A percentile compares a stretch with the other conserved stretches of the same genome.
phyloP scores from a whole-genome alignment of 2,888 invertebrate genomes.

The Aphodius granarius region DNA sequence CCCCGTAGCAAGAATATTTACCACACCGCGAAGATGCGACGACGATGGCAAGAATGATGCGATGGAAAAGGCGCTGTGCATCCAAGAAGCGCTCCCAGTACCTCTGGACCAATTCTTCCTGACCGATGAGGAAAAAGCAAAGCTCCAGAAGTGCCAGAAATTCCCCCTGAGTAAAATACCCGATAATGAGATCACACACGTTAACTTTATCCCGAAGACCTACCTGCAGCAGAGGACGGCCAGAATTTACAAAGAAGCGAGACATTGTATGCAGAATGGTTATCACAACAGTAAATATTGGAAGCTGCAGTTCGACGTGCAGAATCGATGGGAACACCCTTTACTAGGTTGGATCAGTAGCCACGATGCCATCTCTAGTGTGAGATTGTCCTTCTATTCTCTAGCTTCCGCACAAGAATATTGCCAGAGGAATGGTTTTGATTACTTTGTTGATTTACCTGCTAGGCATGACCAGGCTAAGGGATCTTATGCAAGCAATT shows the following conservation, averaged over 20 bases:
- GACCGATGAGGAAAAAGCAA: constrained; percentile 14
- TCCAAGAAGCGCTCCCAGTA: constrained; percentile 7
- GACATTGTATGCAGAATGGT: constrained; percentile 42
- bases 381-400: constrained; percentile 72
- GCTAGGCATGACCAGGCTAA: constrained; percentile 60
- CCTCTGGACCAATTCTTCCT: constrained; percentile 12
- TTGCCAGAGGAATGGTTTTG: constrained; percentile 90
- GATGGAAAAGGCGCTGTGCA: not conserved
- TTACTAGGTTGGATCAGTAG: constrained; percentile 95
- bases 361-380: constrained; percentile 89
- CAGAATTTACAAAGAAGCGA: constrained; percentile 39
- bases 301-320: constrained; percentile 38
- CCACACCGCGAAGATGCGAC: not conserved
- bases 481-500: constrained; percentile 84
- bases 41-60: not conserved
- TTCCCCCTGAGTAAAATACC: not conserved
- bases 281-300: constrained; percentile 34
- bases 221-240: constrained; percentile 31
- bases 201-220: constrained; percentile 23
- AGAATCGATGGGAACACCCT: constrained; percentile 64
- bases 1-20: not conserved
- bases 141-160: not conserved
- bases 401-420: constrained; percentile 84
- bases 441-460: constrained; percentile 76
- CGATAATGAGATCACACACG: constrained; percentile 9